Evolutionary conservation across 1,140 invertebrate genomes (phyloP), one percentile per base, ranked within the genome.

Genomic region (Penaeus indicus): DNA sequence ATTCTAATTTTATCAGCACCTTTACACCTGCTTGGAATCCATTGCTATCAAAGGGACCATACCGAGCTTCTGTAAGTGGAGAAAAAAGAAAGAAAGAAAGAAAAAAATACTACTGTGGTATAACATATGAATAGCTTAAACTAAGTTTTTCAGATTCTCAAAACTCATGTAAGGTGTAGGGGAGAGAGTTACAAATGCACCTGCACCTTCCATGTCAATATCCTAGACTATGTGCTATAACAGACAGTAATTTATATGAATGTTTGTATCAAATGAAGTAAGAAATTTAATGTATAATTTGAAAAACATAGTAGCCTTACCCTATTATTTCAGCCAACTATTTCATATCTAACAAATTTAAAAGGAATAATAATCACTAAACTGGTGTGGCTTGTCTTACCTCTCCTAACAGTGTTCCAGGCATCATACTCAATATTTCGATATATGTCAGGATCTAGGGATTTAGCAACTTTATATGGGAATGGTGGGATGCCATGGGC

Each of bases 371-470:
- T 47, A 47, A 47, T 47, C 11, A 47, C 0, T 7, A 47, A 47
- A 47, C 47, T 47, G 47, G 47, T 47, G 47, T 13, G 11, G 38
- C 18, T 47, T 62, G 21, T 72, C 86, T 88, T 60, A 88, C 86
- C 86, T 78, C 86, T 84, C 25, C 86, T 75, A 22, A 88, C 75
- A 77, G 86, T 88, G 60, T 88, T 88, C 86, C 86, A 88, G 13
- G 86, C 81, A 78, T 88, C 86, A 84, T 75, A 88, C 64, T 88
- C 86, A 84, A 88, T 88, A 64, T 88, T 88, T 47, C 86, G 83
- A 75, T 88, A 88, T 19, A 88, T 88, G 67, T 88, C 86, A 27
- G 86, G 86, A 25, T 88, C 86, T 7, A 88, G 61, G 27, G 86
- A 88, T 32, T 88, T 88, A 10, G 86, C 86, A 13, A 88, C 86